Evolutionary conservation across 2,113 vertebrate genomes (phyloP).

Genomic region (Neofelis nebulosa): DNA sequence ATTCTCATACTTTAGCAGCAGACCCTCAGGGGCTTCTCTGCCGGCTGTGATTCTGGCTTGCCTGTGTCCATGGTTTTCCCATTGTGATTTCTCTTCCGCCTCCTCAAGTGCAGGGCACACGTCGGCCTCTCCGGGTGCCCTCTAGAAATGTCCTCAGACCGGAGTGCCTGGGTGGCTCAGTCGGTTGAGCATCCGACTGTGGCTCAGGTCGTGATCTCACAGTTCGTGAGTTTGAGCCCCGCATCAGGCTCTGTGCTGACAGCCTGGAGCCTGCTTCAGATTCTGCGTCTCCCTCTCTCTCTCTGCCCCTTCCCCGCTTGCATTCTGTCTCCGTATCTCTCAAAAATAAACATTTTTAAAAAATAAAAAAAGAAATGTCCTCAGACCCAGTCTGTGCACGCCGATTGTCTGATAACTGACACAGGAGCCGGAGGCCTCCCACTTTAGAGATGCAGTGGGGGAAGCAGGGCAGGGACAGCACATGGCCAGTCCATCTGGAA

Average conservation of each 20-base stretch:
- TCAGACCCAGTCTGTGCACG: neutral
- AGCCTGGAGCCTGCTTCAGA: too few relatives aligned
- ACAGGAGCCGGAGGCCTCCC: accelerated
- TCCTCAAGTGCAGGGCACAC: neutral
- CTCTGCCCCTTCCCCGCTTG: too few relatives aligned
- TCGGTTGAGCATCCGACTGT: too few relatives aligned
- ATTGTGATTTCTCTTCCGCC: neutral
- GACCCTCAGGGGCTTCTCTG: neutral
- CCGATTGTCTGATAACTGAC: neutral
- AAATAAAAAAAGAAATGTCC: neutral
- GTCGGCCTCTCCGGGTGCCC: neutral
- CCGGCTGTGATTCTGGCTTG: neutral
- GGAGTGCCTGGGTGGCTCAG: too few relatives aligned
- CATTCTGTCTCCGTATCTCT: too few relatives aligned
- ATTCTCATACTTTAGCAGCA: neutral
- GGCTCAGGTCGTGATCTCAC: too few relatives aligned
- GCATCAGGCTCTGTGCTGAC: too few relatives aligned
- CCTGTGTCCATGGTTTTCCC: neutral
- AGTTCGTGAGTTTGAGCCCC: too few relatives aligned
- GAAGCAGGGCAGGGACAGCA: neutral
- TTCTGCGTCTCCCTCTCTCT: too few relatives aligned
- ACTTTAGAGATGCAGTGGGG: too few relatives aligned
- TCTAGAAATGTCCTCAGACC: neutral
- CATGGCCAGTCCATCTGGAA: neutral
- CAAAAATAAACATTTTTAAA: too few relatives aligned